These are phyloP conservation scores for Hydrotaea diabolus DNA, from an alignment of 2,888 invertebrate genomes.

Conservation along the genomic window DNA sequence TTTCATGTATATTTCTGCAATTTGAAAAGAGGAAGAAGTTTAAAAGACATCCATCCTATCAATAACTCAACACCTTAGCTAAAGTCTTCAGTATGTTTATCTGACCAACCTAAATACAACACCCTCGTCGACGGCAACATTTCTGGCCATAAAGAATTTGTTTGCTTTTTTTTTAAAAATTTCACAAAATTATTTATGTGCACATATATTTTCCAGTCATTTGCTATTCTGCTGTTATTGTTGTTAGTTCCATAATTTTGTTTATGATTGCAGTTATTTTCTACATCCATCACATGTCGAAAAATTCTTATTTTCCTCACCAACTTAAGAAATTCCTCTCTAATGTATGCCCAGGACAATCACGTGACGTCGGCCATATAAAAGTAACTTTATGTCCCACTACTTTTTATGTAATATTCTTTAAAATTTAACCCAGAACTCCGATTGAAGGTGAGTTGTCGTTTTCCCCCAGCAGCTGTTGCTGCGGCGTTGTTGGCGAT, in stretches of 20 bases:
- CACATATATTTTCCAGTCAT: conserved; percentile 42
- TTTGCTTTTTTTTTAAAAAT: neutral
- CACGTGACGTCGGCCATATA: neutral
- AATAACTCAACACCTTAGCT: too few species aligned
- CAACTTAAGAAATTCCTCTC: conserved; percentile 37
- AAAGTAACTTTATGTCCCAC: neutral
- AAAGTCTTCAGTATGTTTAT: neutral
- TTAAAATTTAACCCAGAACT: neutral
- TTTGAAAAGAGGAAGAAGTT: too few species aligned
- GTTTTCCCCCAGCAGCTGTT: neutral
- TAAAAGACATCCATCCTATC: too few species aligned
- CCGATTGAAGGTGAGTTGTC: neutral
- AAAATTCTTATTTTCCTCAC: neutral
- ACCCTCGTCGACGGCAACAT: neutral
- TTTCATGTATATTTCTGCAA: too few species aligned
- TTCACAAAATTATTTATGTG: neutral
- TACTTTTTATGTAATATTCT: neutral
- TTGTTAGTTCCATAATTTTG: conserved; percentile 1
- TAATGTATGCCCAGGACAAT: conserved; percentile 4
- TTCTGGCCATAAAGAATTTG: neutral
- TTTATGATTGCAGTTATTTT: conserved; percentile 44
- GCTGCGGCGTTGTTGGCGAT: too few species aligned
- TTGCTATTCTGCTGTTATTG: conserved; percentile 24
- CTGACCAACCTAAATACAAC: neutral
- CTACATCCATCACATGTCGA: conserved; percentile 6